These are phyloP conservation scores for Catamblyrhynchus diadema DNA, from an alignment of 2,797 vertebrate species.

Conservation along the genomic window DNA sequence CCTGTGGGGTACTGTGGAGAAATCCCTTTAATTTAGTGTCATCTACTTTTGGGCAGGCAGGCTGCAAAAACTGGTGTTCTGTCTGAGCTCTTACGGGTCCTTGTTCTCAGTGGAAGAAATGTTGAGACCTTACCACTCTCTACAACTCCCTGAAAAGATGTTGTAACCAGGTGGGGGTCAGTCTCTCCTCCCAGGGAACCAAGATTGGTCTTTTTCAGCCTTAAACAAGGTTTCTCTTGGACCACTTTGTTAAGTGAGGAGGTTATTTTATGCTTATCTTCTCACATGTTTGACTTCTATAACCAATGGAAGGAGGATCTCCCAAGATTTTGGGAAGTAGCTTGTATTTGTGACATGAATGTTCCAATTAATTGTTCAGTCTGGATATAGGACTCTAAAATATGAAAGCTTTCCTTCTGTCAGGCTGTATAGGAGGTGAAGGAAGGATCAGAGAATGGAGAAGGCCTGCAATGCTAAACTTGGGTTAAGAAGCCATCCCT, in stretches of 20 bases:
- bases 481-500: neutral
- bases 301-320: neutral
- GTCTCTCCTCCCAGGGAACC: neutral
- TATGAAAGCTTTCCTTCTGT: neutral
- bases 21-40: neutral
- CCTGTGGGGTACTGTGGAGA: neutral
- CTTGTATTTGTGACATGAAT: neutral
- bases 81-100: neutral
- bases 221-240: neutral
- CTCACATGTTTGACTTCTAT: neutral
- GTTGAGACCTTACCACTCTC: neutral
- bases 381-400: neutral
- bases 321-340: neutral
- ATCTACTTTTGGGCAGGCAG: neutral
- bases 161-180: rapidly evolving
- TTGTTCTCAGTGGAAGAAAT: neutral
- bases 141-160: neutral
- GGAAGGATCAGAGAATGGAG: neutral
- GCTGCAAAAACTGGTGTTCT: neutral
- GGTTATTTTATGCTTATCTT: neutral
- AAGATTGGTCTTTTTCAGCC: neutral
- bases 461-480: neutral
- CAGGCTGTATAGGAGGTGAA: neutral
- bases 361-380: neutral
- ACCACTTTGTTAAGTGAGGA: neutral